Conservation (phyloP, 2,113 vertebrate species). For the Chionomys nivalis region DNA sequence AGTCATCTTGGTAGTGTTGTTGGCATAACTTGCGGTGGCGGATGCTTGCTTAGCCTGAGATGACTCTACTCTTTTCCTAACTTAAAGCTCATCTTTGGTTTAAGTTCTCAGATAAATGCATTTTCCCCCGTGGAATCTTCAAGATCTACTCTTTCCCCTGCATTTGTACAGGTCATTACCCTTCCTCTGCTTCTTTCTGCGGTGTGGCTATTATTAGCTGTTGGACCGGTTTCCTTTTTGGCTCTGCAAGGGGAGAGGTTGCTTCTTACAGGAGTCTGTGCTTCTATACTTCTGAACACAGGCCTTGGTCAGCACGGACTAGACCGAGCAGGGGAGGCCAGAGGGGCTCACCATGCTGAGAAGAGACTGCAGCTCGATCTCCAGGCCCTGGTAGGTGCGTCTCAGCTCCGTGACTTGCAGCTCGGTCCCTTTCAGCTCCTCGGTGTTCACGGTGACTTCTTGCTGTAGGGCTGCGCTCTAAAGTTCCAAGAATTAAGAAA, state of each 20-base stretch:
- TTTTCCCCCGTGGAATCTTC: neutral
- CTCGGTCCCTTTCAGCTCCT: constrained; percentile 81
- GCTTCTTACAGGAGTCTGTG: neutral
- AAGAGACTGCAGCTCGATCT: constrained; percentile 91
- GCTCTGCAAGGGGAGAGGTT: neutral
- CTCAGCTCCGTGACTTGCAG: constrained; percentile 86
- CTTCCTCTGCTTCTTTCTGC: constrained; percentile 18
- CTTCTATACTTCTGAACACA: neutral
- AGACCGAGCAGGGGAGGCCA: neutral
- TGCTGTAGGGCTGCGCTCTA: constrained; percentile 80
- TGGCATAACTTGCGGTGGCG: neutral
- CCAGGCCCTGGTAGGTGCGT: constrained; percentile 86
- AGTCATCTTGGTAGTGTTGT: neutral
- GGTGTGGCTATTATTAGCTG: neutral
- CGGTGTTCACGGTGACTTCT: constrained; percentile 80
- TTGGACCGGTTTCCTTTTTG: neutral
- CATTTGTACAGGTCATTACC: neutral
- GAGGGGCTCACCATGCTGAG: constrained; percentile 85
- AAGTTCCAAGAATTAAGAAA: constrained; percentile 75
- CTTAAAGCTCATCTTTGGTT: neutral
- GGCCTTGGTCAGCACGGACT: neutral
- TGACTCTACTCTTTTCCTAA: neutral
- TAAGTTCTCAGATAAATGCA: neutral
- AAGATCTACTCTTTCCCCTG: neutral
- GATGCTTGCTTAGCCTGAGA: neutral